Base-by-base conservation (phyloP, 2,797 vertebrate genomes). In the Catamblyrhynchus diadema region DNA sequence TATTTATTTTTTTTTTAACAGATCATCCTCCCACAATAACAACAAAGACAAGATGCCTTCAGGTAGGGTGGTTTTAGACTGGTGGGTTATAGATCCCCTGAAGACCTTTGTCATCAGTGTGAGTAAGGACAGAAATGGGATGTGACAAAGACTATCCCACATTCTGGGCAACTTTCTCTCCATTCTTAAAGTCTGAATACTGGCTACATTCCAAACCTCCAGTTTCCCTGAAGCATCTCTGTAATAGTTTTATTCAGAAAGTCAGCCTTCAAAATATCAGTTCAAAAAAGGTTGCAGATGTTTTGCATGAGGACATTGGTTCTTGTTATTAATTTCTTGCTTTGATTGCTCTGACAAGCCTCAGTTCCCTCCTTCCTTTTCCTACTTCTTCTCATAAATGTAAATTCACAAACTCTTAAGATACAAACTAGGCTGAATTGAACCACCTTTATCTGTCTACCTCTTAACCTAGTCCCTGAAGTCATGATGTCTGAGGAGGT, bases 21-120 rank as follows among this genome's bases (percentile, higher is more conserved):
- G 5, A 33, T 33, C 23, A n/a, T 8, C 30, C 6, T 83, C 10
- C 12, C 0, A 1, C 10, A 32, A 32, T 8, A 70, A 30, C 8
- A 73, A 15, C 23, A 70, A 61, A 65, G 10, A 24, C 14, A 61
- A 69, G 22, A 25, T 47, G 27, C 22, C 56, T 64, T 28, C 45
- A 16, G 8, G 9, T 35, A 35, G 22, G 10, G 56, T 62, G 7
- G 8, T 65, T 93, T 67, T 22, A 75, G 37, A 28, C 12, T 56
- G 10, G 21, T 61, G 50, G 13, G 33, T 32, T 73, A 53, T 5
- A 48, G 37, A 78, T 33, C 9, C 12, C 11, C 15, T 47, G 39
- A 85, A 89, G 53, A 54, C 2, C 12, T 37, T 67, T 60, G 25
- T 30, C 22, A 79, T 69, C 50, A 56, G 7, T 48, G 4, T 48